Evolutionary conservation across 2,888 invertebrate species (phyloP).

Genomic region (Calephelis perditalis): DNA sequence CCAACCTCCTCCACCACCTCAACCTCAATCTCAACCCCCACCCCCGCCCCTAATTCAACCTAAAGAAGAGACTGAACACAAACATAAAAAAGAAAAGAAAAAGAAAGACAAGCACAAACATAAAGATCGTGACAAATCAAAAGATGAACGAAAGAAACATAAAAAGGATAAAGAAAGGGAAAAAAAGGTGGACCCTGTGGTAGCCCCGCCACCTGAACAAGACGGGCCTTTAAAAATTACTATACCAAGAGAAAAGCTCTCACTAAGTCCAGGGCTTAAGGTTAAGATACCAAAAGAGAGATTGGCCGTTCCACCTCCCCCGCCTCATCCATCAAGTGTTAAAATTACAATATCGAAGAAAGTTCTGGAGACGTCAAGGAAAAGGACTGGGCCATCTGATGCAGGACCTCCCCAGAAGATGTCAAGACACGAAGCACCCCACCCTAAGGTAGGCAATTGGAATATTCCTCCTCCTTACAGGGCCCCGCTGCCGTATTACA

Average conservation of each 20-base stretch:
- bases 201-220: constrained; percentile 25
- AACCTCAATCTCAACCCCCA: constrained; percentile 33
- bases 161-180: constrained; percentile 81
- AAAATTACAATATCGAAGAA: constrained; percentile 91
- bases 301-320: constrained; percentile 76
- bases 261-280: constrained; percentile 79
- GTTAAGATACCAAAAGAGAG: constrained; percentile 90
- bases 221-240: constrained; percentile 62
- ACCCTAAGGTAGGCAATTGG: constrained; percentile 64
- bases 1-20: constrained; percentile 21
- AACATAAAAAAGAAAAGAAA: constrained; percentile 82
- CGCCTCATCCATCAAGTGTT: constrained; percentile 69
- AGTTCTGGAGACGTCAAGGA: constrained; percentile 75
- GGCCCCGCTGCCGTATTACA: constrained; percentile 54
- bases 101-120: constrained; percentile 90
- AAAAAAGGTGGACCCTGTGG: constrained; percentile 43
- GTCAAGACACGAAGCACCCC: constrained; percentile 56
- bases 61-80: constrained; percentile 52
- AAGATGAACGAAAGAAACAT: constrained; percentile 84
- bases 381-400: constrained; percentile 43
- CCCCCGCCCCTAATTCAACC: constrained; percentile 31
- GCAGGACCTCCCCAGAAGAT: constrained; percentile 49
- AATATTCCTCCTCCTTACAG: constrained; percentile 46
- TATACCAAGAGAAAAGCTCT: constrained; percentile 62
- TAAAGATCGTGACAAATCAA: constrained; percentile 85